phyloP scores from a whole-genome alignment of 37 sponge, comb jelly and placozoan species.

The Crambe crambe region DNA sequence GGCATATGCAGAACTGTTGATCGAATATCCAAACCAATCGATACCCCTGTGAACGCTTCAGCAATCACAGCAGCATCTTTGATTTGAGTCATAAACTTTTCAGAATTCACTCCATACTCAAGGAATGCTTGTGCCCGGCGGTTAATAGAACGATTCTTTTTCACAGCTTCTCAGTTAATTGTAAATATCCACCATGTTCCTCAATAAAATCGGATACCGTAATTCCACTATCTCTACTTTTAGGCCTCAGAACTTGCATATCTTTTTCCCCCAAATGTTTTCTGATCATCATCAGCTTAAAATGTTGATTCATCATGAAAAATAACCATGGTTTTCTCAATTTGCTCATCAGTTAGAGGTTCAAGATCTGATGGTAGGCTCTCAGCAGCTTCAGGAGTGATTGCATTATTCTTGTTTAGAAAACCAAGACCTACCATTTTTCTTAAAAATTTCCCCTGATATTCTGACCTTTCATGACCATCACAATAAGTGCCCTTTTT shows the following conservation, averaged over 20 bases:
- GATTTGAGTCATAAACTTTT: constrained; percentile 28
- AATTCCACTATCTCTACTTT: constrained; percentile 1
- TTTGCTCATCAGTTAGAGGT: constrained; percentile 1
- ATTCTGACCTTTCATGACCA: constrained; percentile 41
- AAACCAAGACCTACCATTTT: constrained; percentile 35
- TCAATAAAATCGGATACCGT: constrained; percentile 17
- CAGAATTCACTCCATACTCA: constrained; percentile 39
- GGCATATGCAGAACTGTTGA: constrained; percentile 39
- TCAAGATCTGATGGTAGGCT: constrained; percentile 20
- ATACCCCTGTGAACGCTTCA: constrained; percentile 4
- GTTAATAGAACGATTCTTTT: neutral
- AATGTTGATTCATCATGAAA: constrained; percentile 52
- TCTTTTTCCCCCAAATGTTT: constrained; percentile 16
- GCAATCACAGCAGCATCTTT: constrained; percentile 33
- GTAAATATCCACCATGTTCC: constrained; percentile 8
- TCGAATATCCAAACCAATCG: constrained; percentile 36
- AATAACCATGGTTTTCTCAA: constrained; percentile 11
- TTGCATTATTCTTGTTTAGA: constrained; percentile 26
- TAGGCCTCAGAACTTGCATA: neutral
- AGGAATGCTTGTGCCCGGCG: neutral
- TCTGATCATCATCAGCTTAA: constrained; percentile 42
- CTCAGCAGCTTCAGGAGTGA: constrained; percentile 25
- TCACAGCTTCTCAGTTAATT: neutral
- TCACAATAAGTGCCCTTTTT: constrained; percentile 39
- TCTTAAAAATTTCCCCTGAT: constrained; percentile 26